Conservation (phyloP, 2,113 vertebrate genomes). For the Malurus elegans region DNA sequence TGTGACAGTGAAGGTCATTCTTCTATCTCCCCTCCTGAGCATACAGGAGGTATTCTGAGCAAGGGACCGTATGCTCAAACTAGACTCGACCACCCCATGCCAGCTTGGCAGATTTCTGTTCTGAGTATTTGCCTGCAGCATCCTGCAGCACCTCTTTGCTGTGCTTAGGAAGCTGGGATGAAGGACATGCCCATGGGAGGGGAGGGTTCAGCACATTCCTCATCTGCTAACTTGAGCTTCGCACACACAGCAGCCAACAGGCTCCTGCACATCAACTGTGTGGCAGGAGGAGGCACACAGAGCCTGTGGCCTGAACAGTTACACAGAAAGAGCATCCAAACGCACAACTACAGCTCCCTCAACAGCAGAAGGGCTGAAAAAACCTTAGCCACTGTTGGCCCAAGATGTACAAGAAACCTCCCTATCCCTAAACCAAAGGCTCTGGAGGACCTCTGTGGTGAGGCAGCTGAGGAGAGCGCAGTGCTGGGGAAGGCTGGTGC, state of each 20-base stretch:
- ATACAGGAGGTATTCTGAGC: background rate
- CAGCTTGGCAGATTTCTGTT: background rate
- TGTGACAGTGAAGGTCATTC: background rate
- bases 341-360: conserved; percentile 38
- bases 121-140: background rate
- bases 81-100: background rate
- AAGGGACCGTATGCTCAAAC: background rate
- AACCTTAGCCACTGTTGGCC: background rate
- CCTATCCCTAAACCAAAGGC: conserved; percentile 21
- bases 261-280: background rate
- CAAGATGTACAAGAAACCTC: background rate
- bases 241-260: background rate
- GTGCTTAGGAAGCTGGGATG: background rate
- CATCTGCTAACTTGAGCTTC: conserved; percentile 21
- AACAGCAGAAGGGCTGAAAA: conserved; percentile 29
- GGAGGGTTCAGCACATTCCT: conserved; percentile 1
- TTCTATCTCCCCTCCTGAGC: background rate
- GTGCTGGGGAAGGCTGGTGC: background rate
- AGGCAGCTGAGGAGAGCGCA: background rate
- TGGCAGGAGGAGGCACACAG: background rate
- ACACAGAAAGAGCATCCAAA: background rate
- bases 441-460: background rate
- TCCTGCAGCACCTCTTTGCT: background rate
- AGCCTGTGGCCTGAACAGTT: background rate
- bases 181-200: background rate